Base-by-base conservation (phyloP, 1,140 invertebrate species). In the Panagrolaimus sp. region DNA sequence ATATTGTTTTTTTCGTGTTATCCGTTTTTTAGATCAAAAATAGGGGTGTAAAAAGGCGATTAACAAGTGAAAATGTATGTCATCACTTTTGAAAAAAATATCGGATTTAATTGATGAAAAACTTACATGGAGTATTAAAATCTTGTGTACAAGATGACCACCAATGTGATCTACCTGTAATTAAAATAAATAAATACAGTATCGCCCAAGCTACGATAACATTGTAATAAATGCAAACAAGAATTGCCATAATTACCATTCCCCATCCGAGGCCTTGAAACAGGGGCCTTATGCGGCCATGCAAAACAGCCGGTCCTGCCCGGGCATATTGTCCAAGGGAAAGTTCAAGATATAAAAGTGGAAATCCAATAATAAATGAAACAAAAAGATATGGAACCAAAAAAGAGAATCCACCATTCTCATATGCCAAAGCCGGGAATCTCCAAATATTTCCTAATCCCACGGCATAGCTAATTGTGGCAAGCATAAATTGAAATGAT, bases 121-220 rank as follows among this genome's bases (percentile, higher is more conserved):
- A 52, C 66, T 71, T 67, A 75, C 76, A 71, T 47, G 63, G 44
- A 21, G 91, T 90, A 82, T 94, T 93, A 91, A 92, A 95, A 63
- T 88, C 86, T 80, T 94, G 91, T 43, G 88, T 87, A 83, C 93
- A 96, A 67, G 88, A 88, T 15, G 88, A 88, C 93, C 93, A 96
- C 26, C 74, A 55, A 2, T 92, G 91, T 68, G 91, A 88, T 63
- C 90, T 88, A n/a, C 89, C 87, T 78, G 89, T 89, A 82, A 95
- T 92, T 9, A 92, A 91, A 55, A 91, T 89, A 78, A 92, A 91
- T 79, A 96, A 90, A 83, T 95, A 96, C 84, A 91, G 93, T 71
- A 95, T 88, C n/a, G 90, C 89, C 88, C 93, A 95, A 12, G 92
- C 90, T 81, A 96, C 92, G 81, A 96, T 93, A 67, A 96, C 91